phyloP scores from a whole-genome alignment of 2,113 vertebrate species.

The Lipophrys pholis region DNA sequence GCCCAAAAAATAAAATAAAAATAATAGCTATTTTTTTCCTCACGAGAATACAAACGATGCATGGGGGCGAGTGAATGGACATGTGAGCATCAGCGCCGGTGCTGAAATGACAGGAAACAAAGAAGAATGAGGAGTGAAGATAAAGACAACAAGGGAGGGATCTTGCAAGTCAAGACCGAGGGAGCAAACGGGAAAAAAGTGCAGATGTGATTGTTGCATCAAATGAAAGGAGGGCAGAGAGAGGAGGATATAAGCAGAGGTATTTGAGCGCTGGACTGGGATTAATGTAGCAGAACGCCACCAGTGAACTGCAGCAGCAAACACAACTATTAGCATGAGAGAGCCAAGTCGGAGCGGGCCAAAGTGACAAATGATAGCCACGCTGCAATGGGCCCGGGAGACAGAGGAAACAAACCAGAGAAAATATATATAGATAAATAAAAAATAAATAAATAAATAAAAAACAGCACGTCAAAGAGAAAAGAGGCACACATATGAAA shows the following conservation, averaged over 20 bases:
- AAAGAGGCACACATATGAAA: neutral
- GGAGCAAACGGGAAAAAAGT: neutral
- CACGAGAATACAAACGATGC: neutral
- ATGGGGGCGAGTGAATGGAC: constrained; percentile 7
- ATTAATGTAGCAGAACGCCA: constrained; percentile 49
- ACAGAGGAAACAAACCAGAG: neutral
- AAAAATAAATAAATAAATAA: too few species aligned
- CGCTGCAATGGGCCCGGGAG: neutral
- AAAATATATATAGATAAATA: too few species aligned
- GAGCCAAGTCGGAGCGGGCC: neutral
- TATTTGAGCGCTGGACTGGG: constrained; percentile 5
- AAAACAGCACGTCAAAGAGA: constrained; percentile 1
- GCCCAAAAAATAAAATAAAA: neutral
- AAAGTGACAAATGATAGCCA: neutral
- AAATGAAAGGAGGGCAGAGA: neutral
- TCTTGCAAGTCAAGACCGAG: constrained; percentile 18
- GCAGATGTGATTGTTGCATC: neutral
- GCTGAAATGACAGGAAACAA: neutral
- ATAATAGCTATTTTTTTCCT: too few species aligned
- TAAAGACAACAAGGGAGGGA: neutral
- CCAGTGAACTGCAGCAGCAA: constrained; percentile 15
- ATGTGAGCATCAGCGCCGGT: neutral
- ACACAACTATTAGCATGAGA: constrained; percentile 18
- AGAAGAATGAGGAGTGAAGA: neutral
- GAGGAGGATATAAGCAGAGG: constrained; percentile 1